Conservation (phyloP, 2,113 vertebrate genomes). For the Pseudopodoces humilis region DNA sequence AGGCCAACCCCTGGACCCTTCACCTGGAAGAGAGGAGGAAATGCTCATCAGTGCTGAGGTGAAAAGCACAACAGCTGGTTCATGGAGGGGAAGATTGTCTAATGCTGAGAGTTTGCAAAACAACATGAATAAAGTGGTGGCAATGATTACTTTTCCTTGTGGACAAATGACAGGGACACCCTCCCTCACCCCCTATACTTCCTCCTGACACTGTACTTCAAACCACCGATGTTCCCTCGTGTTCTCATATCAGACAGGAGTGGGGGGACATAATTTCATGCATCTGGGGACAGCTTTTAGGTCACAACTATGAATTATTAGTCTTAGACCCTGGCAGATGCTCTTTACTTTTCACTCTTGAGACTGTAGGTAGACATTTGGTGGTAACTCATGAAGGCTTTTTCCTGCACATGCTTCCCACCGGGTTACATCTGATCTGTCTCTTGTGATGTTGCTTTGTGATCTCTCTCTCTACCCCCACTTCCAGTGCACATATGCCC, state of each 20-base stretch:
- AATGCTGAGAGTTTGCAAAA: not conserved
- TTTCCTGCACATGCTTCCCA: not conserved
- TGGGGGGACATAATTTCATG: not conserved
- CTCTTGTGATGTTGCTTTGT: not conserved
- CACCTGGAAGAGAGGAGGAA: slow-evolving; percentile 30
- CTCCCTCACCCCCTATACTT: too few species aligned
- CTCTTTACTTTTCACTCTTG: not conserved
- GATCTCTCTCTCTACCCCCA: not conserved
- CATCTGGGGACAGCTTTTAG: not conserved
- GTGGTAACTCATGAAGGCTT: not conserved
- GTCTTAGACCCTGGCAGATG: not conserved
- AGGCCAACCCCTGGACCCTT: slow-evolving; percentile 72
- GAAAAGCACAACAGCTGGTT: not conserved
- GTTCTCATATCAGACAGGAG: not conserved
- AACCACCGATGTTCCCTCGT: not conserved
- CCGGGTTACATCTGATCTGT: not conserved
- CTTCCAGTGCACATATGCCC: not conserved
- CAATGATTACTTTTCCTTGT: not conserved
- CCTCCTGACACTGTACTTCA: not conserved
- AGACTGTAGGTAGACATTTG: not conserved
- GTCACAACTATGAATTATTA: not conserved
- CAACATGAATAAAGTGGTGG: not conserved
- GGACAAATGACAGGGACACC: not conserved
- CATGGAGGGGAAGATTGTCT: not conserved
- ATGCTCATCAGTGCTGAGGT: not conserved